Conservation (phyloP, 2,888 invertebrate genomes). For the Malthinus seriepunctatus region DNA sequence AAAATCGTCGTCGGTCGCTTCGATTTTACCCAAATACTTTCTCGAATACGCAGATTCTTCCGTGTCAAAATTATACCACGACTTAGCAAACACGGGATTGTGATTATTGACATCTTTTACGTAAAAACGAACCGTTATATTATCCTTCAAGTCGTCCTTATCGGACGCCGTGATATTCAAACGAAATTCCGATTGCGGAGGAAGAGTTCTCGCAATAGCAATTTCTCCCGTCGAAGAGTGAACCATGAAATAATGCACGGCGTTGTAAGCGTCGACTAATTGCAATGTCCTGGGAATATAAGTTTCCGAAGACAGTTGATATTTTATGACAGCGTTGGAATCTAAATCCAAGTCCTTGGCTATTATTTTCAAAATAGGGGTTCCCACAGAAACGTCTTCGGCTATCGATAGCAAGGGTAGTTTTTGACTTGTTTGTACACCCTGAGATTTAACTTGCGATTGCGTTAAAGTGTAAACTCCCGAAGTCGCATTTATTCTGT, state of each 20-base stretch:
- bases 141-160: constrained; percentile 72
- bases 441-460: constrained; percentile 41
- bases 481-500: constrained; percentile 34
- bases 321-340: constrained; percentile 71
- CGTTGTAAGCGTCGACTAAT: constrained; percentile 55
- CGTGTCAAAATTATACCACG: constrained; percentile 82
- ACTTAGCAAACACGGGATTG: constrained; percentile 78
- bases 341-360: constrained; percentile 76
- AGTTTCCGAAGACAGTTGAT: constrained; percentile 70
- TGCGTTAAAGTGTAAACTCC: constrained; percentile 43
- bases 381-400: constrained; percentile 73
- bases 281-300: constrained; percentile 61
- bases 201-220: constrained; percentile 69
- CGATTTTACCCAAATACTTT: constrained; percentile 73
- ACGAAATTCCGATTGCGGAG: constrained; percentile 75
- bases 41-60: constrained; percentile 77
- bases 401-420: constrained; percentile 70
- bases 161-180: constrained; percentile 78
- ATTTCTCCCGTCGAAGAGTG: constrained; percentile 78
- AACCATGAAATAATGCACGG: constrained; percentile 72
- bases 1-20: constrained; percentile 79
- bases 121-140: constrained; percentile 70
- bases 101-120: constrained; percentile 84
- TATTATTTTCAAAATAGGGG: constrained; percentile 68
- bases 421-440: constrained; percentile 41